Conservation (phyloP, 2,797 vertebrate species). For the Bradypus variegatus region DNA sequence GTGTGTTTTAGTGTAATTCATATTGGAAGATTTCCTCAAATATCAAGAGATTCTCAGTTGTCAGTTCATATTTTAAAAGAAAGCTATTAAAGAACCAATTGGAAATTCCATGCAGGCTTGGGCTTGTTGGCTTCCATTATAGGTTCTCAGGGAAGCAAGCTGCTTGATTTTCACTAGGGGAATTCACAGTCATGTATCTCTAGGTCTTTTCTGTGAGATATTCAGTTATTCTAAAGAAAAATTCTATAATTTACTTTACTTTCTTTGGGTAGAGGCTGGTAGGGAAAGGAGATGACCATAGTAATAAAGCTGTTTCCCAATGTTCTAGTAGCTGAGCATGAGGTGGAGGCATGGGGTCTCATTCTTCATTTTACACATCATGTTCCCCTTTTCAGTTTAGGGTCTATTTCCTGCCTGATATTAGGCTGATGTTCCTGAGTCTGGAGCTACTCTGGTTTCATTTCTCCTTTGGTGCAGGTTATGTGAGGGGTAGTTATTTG, state of each 20-base stretch:
- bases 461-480: not conserved
- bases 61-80: conserved; percentile 19
- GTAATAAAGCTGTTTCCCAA: not conserved
- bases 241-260: not conserved
- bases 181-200: not conserved
- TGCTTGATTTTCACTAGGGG: not conserved
- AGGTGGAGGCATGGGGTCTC: not conserved
- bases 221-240: not conserved
- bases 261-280: not conserved
- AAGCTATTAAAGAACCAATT: not conserved
- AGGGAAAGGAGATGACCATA: not conserved
- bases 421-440: not conserved
- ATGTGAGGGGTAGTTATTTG: not conserved
- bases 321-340: not conserved
- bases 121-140: not conserved
- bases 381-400: not conserved
- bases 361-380: not conserved
- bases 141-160: not conserved
- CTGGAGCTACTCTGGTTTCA: not conserved
- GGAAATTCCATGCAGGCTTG: not conserved
- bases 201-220: not conserved
- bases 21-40: not conserved
- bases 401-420: not conserved
- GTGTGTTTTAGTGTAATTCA: not conserved
- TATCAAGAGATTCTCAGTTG: not conserved